Conservation (phyloP, 2,888 invertebrate species). For the Myathropa florea region DNA sequence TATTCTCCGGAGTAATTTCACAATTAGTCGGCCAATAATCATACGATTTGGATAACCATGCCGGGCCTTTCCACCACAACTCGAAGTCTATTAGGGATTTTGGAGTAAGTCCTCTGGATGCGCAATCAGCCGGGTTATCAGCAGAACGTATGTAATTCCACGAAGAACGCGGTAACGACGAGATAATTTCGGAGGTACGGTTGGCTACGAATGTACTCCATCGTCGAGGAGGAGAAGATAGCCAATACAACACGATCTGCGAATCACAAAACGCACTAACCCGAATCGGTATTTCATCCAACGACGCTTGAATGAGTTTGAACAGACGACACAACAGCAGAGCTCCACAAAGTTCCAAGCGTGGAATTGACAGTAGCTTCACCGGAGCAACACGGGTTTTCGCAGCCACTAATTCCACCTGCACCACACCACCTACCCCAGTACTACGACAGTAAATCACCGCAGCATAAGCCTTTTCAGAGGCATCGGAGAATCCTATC, state of each 20-base stretch:
- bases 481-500: slow-evolving; percentile 26
- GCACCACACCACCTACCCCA: too few relatives aligned
- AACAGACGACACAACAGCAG: slow-evolving; percentile 1
- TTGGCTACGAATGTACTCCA: slow-evolving; percentile 19
- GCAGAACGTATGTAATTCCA: neutral
- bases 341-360: slow-evolving; percentile 4
- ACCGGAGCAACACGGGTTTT: too few relatives aligned
- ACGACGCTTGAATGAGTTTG: slow-evolving; percentile 2
- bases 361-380: neutral
- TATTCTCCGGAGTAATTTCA: neutral
- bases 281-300: neutral
- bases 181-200: slow-evolving; percentile 15
- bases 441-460: slow-evolving; percentile 8
- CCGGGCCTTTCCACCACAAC: slow-evolving; percentile 21
- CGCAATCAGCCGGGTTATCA: slow-evolving; percentile 16
- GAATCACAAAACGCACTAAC: slow-evolving; percentile 13
- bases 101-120: slow-evolving; percentile 10
- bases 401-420: too few relatives aligned
- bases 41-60: slow-evolving; percentile 2
- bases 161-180: neutral
- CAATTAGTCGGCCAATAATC: neutral
- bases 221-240: slow-evolving; percentile 3
- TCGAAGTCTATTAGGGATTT: slow-evolving; percentile 3
- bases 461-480: neutral
- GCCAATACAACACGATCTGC: neutral